A percentile compares a stretch with the other conserved stretches of the same genome.
Conservation (phyloP, 2,888 invertebrate genomes). For the Ecliptopera silaceata region DNA sequence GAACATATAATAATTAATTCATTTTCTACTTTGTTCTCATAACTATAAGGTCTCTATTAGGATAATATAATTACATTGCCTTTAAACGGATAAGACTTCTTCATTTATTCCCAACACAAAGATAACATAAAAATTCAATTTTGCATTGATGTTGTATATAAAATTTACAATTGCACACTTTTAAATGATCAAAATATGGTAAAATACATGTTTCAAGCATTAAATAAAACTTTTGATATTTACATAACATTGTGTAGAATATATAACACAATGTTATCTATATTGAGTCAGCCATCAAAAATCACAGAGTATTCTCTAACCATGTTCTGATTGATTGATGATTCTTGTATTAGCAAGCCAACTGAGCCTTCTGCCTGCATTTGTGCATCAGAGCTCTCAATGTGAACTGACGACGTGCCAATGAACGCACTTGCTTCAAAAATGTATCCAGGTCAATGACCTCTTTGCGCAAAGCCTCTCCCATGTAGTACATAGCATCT, state of each 20-base stretch:
- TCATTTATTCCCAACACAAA: background rate
- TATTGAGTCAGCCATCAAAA: conserved; percentile 21
- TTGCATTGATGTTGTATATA: background rate
- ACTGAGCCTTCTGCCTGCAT: conserved; percentile 96
- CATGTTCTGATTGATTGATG: conserved; percentile 2
- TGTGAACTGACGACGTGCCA: conserved; percentile 98
- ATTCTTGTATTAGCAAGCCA: conserved; percentile 84
- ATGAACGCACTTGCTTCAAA: conserved; percentile 96
- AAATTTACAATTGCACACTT: background rate
- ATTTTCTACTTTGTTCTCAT: background rate
- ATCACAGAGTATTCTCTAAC: conserved; percentile 29
- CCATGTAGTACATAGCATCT: conserved; percentile 99
- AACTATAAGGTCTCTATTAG: background rate
- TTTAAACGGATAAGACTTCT: background rate
- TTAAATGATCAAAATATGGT: background rate
- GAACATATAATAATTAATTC: too few species aligned
- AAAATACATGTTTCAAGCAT: conserved; percentile 14
- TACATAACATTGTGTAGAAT: conserved; percentile 22
- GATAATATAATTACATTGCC: background rate
- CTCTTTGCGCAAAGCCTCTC: conserved; percentile 95
- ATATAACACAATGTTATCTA: conserved; percentile 25
- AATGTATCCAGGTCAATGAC: conserved; percentile 98
- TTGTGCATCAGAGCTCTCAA: conserved; percentile 97
- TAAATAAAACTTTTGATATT: conserved; percentile 18
- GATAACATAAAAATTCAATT: background rate